Evolutionary conservation across 2,888 invertebrate genomes (phyloP).

Genomic region (Drosophila nr. perissopoda): DNA sequence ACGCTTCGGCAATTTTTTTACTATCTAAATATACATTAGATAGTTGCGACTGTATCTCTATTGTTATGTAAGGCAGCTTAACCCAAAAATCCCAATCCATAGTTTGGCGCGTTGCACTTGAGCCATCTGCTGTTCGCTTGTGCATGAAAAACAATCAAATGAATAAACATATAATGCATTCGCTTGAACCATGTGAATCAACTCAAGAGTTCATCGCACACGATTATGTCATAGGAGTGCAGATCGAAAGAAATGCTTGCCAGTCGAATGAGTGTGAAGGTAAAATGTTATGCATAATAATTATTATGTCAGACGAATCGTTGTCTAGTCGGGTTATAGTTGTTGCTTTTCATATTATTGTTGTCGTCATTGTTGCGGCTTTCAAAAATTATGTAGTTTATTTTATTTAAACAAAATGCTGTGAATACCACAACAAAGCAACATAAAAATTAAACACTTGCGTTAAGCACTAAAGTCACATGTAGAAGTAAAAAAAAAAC

Average conservation of each 20-base stretch:
- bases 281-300: slow-evolving; percentile 70
- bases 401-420: slow-evolving; percentile 33
- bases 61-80: slow-evolving; percentile 58
- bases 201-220: slow-evolving; percentile 38
- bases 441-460: slow-evolving; percentile 18
- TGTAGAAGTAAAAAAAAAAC: slow-evolving; percentile 30
- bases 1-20: slow-evolving; percentile 53
- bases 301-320: slow-evolving; percentile 66
- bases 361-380: slow-evolving; percentile 45
- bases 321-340: slow-evolving; percentile 21
- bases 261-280: slow-evolving; percentile 60
- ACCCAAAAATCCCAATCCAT: slow-evolving; percentile 66
- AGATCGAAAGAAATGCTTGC: slow-evolving; percentile 45
- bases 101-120: slow-evolving; percentile 54
- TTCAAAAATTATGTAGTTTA: slow-evolving; percentile 60
- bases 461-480: slow-evolving; percentile 12
- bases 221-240: slow-evolving; percentile 63
- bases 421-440: slow-evolving; percentile 33
- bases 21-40: slow-evolving; percentile 54
- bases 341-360: slow-evolving; percentile 13
- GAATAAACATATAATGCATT: slow-evolving; percentile 4
- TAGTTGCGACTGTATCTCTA: slow-evolving; percentile 1
- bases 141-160: slow-evolving; percentile 34
- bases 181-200: not conserved
- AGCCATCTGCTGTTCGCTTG: slow-evolving; percentile 25